A percentile compares a stretch with the other conserved stretches of the same genome.
phyloP scores from a whole-genome alignment of 92 coral and sea anemone species.

The Palythoa grandiflora region DNA sequence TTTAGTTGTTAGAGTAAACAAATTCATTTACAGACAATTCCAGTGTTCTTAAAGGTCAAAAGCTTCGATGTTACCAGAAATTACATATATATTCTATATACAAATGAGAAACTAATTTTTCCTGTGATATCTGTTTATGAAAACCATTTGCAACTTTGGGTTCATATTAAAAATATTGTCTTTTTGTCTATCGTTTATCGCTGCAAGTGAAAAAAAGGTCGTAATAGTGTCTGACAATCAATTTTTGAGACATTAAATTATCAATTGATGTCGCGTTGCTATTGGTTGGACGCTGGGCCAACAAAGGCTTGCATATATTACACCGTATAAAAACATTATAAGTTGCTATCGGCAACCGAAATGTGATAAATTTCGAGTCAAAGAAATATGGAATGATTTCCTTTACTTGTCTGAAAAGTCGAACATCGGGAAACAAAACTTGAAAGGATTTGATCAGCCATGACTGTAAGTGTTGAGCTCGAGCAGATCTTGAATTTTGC shows the following conservation, averaged over 20 bases:
- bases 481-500: slow-evolving; percentile 87
- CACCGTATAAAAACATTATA: neutral
- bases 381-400: slow-evolving; percentile 2
- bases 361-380: slow-evolving; percentile 10
- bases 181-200: neutral
- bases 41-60: too few species aligned
- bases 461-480: slow-evolving; percentile 87
- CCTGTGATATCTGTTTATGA: too few species aligned
- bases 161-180: neutral
- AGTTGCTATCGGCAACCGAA: slow-evolving; percentile 50
- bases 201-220: neutral
- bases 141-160: too few species aligned
- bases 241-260: neutral
- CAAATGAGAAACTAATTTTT: too few species aligned
- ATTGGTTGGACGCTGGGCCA: slow-evolving; percentile 21
- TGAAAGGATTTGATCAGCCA: slow-evolving; percentile 21
- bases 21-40: too few species aligned
- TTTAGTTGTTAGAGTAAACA: too few species aligned
- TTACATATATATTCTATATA: too few species aligned
- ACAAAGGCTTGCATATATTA: slow-evolving; percentile 16
- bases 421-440: neutral
- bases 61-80: too few species aligned
- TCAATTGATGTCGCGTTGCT: slow-evolving; percentile 17
- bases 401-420: slow-evolving; percentile 12
- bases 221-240: neutral